A percentile compares a stretch with the other conserved stretches of the same genome.
Conservation (phyloP, 2,113 vertebrate genomes). For the Willisornis vidua region DNA sequence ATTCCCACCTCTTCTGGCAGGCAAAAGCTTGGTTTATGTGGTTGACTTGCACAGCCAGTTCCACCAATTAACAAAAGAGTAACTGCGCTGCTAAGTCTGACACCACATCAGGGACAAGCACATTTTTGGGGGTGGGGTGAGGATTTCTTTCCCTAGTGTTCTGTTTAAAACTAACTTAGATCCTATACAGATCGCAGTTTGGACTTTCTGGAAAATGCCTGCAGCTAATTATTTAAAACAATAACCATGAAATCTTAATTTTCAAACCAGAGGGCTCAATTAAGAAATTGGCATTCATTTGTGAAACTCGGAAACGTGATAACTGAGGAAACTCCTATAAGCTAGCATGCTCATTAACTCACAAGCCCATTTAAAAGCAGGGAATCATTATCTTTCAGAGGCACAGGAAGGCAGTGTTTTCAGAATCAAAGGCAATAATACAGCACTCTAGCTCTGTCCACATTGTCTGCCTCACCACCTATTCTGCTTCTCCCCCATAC, state of each 20-base stretch:
- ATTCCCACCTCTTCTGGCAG: background rate
- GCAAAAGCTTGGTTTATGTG: background rate
- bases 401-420: background rate
- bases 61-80: background rate
- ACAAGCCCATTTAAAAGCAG: conserved; percentile 23
- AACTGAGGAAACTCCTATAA: conserved; percentile 31
- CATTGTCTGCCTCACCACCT: background rate
- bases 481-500: background rate
- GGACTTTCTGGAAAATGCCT: conserved; percentile 5
- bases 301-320: conserved; percentile 23
- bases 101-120: background rate
- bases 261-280: conserved; percentile 28
- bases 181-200: background rate
- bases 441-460: conserved; percentile 13
- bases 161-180: conserved; percentile 6
- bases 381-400: conserved; percentile 26
- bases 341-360: conserved; percentile 32
- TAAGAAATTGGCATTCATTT: conserved; percentile 47
- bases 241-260: conserved; percentile 38
- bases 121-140: background rate
- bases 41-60: background rate
- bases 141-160: background rate
- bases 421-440: conserved; percentile 17
- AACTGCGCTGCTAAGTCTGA: background rate
- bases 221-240: conserved; percentile 56